These are phyloP conservation scores for Octopus bimaculoides DNA, from an alignment of 1,140 invertebrate species.

Conservation along the genomic window DNA sequence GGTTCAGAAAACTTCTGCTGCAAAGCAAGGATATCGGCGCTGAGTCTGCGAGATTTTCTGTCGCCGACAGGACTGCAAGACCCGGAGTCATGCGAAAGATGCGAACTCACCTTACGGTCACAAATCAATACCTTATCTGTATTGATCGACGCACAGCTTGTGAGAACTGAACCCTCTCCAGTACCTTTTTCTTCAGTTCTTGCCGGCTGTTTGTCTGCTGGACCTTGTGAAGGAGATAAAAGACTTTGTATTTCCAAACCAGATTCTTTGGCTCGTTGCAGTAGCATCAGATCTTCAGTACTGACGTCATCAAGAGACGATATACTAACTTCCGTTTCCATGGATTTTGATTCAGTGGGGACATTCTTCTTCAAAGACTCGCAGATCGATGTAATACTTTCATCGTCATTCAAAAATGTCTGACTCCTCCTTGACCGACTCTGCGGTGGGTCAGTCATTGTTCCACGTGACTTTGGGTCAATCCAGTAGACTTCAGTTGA, in stretches of 20 bases:
- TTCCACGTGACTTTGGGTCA: constrained; percentile 24
- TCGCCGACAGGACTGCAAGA: neutral
- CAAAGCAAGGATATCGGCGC: neutral
- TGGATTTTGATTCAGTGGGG: neutral
- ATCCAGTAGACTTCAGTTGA: neutral
- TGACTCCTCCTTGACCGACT: constrained; percentile 25
- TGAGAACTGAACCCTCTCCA: neutral
- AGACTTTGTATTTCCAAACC: neutral
- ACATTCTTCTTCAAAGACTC: neutral
- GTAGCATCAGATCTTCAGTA: neutral
- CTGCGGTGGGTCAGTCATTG: constrained; percentile 25
- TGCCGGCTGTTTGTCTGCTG: neutral
- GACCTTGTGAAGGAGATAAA: neutral
- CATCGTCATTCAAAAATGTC: constrained; percentile 20
- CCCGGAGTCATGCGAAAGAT: neutral
- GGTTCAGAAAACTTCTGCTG: neutral
- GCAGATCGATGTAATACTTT: neutral
- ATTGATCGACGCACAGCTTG: neutral
- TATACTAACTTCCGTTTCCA: neutral
- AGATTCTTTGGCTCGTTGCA: neutral
- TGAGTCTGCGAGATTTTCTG: neutral
- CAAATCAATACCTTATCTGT: neutral
- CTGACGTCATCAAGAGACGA: neutral
- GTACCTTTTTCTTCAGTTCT: neutral
- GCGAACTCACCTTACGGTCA: neutral